Conservation (phyloP, 2,888 invertebrate species). For the Apomyelois bistriatella region DNA sequence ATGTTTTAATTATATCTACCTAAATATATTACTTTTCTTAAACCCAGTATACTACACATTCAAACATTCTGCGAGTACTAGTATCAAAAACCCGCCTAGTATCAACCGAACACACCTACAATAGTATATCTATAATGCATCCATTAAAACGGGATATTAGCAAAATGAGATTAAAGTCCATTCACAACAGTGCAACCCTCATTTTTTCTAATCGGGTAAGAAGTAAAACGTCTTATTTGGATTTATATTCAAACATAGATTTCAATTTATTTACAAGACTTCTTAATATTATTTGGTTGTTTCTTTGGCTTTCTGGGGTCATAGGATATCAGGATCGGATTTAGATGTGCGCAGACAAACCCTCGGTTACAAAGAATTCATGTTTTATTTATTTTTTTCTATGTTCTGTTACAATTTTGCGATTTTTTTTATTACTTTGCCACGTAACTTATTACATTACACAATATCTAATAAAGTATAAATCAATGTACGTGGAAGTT, state of each 20-base stretch:
- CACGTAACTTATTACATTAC: constrained; percentile 68
- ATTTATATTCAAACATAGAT: background rate
- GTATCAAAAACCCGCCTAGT: too few relatives aligned
- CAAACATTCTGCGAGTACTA: too few relatives aligned
- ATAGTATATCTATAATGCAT: too few relatives aligned
- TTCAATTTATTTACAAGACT: background rate
- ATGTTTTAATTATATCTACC: too few relatives aligned
- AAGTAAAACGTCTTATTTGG: background rate
- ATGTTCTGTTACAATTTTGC: constrained; percentile 76
- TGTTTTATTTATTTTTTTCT: constrained; percentile 77
- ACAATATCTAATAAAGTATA: constrained; percentile 76
- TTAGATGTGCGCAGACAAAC: constrained; percentile 46
- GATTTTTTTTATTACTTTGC: constrained; percentile 73
- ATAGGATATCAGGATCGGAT: background rate
- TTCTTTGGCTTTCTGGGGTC: background rate
- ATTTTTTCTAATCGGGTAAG: background rate
- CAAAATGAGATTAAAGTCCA: background rate
- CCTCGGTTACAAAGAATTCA: constrained; percentile 72
- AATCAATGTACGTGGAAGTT: constrained; percentile 74
- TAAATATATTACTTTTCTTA: too few relatives aligned
- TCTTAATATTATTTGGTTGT: background rate
- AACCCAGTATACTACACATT: too few relatives aligned
- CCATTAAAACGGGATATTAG: too few relatives aligned
- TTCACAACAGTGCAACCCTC: background rate
- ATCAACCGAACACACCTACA: too few relatives aligned